Evolutionary conservation across 2,113 vertebrate species (phyloP).

Genomic region (Conger conger): DNA sequence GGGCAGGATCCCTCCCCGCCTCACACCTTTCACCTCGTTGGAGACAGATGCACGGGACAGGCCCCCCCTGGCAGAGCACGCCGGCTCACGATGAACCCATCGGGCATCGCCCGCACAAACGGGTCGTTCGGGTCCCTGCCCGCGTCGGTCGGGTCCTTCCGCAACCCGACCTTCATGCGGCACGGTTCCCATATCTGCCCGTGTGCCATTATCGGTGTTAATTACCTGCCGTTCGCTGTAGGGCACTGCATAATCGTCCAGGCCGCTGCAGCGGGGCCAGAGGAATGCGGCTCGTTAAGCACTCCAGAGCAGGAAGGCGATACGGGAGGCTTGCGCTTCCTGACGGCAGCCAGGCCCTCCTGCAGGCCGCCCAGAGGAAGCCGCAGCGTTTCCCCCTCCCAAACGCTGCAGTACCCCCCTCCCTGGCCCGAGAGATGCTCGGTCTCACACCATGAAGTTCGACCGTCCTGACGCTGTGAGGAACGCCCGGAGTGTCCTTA

Average conservation of each 20-base stretch:
- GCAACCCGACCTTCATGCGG: not conserved
- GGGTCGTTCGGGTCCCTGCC: no score
- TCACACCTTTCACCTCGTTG: no score
- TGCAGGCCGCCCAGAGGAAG: not conserved
- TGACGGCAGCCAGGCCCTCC: slow-evolving; percentile 27
- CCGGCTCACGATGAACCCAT: no score
- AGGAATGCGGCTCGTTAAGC: not conserved
- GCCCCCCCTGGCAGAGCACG: no score
- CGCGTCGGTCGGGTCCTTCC: not conserved
- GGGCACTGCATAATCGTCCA: not conserved
- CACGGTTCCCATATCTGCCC: no score
- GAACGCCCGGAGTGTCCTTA: not conserved
- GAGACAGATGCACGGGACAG: no score
- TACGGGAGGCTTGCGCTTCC: slow-evolving; percentile 20
- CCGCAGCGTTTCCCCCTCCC: not conserved
- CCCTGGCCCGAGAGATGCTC: not conserved
- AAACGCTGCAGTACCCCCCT: not conserved
- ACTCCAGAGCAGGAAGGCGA: not conserved
- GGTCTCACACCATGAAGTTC: not conserved
- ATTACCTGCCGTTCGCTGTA: not conserved
- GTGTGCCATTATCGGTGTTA: no score
- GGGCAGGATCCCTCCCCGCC: no score
- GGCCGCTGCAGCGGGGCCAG: not conserved
- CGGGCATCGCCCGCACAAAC: no score
- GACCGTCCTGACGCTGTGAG: not conserved